Evolutionary conservation across 1,140 invertebrate species (phyloP).

Genomic region (Drosophila murphyi): DNA sequence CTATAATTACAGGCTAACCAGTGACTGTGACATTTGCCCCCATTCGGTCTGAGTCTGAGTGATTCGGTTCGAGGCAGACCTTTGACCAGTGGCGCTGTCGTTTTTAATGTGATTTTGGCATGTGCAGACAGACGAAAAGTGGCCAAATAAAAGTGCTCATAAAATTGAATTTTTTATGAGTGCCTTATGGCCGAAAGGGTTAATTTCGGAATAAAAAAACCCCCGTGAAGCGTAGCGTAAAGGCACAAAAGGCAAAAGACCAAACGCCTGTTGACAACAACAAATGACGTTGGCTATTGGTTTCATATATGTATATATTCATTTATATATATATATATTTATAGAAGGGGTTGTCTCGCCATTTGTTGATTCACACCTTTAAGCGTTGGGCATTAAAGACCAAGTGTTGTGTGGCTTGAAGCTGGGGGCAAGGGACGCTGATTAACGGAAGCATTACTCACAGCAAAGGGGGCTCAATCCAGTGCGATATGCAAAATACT

Average conservation of each 20-base stretch:
- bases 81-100: constrained; percentile 35
- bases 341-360: constrained; percentile 29
- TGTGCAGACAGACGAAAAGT: constrained; percentile 60
- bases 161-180: constrained; percentile 83
- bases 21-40: constrained; percentile 13
- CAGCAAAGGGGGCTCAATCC: constrained; percentile 57
- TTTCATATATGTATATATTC: not conserved
- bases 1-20: constrained; percentile 28
- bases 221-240: constrained; percentile 50
- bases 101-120: constrained; percentile 57
- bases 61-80: constrained; percentile 35
- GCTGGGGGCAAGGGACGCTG: constrained; percentile 25
- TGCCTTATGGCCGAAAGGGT: constrained; percentile 64
- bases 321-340: not conserved
- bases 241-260: constrained; percentile 49
- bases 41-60: constrained; percentile 9
- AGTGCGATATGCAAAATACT: constrained; percentile 79
- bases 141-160: constrained; percentile 79
- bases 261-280: constrained; percentile 57
- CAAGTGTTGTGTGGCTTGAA: not conserved
- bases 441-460: constrained; percentile 81
- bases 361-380: constrained; percentile 81
- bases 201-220: constrained; percentile 59
- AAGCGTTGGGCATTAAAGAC: constrained; percentile 53
- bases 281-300: constrained; percentile 24